Evolutionary conservation across 2,888 invertebrate genomes (phyloP), one percentile per base, ranked within the genome.

Genomic region (Xestia ashworthii): DNA sequence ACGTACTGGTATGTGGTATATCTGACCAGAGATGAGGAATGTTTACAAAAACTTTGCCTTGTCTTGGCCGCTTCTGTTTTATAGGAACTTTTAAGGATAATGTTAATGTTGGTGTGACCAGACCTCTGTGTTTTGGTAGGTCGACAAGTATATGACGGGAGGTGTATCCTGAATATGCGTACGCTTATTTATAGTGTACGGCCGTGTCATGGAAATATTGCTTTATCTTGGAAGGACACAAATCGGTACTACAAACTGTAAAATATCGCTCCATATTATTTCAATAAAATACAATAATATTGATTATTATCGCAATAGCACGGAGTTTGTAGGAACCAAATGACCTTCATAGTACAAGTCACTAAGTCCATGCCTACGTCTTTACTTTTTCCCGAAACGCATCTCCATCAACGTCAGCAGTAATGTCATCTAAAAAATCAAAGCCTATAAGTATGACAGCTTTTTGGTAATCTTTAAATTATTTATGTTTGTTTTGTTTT

Each of bases 381-480:
- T 50, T 32, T 65, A 50, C 32, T 38, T 22, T 55, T 8, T 55
- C 19, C 5, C 11, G 8, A 50, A 75, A 65, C 4, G 44, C 6
- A 22, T 44, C 44, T n/a, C 14, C 38, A 22, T 62, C 62, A 5
- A 38, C 44, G 65, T 65, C 44, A 65, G 14, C 8, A 44, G 65
- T 65, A 65, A 38, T 76, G 62, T 82, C 64, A 76, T 38, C 41
- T 12, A 60, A n/a, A 22, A 71, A 74, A 41, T 71, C 32, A 32
- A 25, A 60, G 9, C 53, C 11, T 53, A 55, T 50, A 71, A 19
- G 58, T 72, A 11, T 38, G 67, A 44, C 53, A 12, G 41, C 22
- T 55, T 68, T 44, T 14, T 65, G 16, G 19, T 38, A 16, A 32
- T 60, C 32, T 19, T 71, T 11, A 84, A 83, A 84, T 86, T 83